Conservation (phyloP, 23 tunicate genomes). For the Trididemnum clinides region DNA sequence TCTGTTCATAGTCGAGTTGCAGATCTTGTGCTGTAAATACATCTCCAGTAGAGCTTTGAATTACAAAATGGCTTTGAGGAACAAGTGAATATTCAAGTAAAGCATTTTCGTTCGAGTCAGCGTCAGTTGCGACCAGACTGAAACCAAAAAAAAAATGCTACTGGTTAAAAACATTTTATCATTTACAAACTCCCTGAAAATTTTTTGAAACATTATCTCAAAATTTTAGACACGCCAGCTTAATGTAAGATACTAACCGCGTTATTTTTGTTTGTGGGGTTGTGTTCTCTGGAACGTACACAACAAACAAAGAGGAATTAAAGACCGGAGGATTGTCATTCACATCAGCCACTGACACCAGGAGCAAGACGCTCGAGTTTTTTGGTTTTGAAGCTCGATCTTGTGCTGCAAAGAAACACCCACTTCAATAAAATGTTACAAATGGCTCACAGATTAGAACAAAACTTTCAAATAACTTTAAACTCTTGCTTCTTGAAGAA, state of each 20-base stretch:
- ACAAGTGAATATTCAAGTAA: conserved; percentile 26
- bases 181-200: too few species aligned
- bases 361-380: conserved; percentile 26
- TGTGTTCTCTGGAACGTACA: conserved; percentile 49
- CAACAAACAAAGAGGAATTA: conserved; percentile 58
- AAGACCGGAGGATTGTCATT: conserved; percentile 75
- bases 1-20: conserved; percentile 53
- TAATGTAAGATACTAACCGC: background rate
- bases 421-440: too few species aligned
- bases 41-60: conserved; percentile 61
- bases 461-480: too few species aligned
- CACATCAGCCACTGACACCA: conserved; percentile 55
- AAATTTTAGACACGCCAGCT: background rate
- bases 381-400: conserved; percentile 49
- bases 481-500: too few species aligned
- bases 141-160: too few species aligned
- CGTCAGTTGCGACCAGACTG: conserved; percentile 58
- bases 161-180: too few species aligned
- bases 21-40: conserved; percentile 26
- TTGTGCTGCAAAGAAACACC: conserved; percentile 44
- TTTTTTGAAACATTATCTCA: too few species aligned
- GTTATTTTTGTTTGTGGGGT: conserved; percentile 29
- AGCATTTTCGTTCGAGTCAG: conserved; percentile 58
- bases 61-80: conserved; percentile 11
- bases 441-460: too few species aligned